Conservation (phyloP, 2,888 invertebrate species). For the Tuta absoluta region DNA sequence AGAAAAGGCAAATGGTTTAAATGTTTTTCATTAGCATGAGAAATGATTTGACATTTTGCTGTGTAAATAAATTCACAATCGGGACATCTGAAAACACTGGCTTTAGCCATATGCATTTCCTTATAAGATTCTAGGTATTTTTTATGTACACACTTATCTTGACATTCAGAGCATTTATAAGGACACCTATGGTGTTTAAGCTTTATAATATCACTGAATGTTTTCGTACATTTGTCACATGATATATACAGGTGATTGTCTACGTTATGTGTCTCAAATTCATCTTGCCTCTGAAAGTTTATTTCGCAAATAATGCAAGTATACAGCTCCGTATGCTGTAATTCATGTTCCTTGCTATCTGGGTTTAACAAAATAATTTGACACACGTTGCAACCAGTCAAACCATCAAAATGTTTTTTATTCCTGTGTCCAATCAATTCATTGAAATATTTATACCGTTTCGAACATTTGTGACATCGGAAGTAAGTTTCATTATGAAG, state of each 20-base stretch:
- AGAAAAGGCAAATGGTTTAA: conserved; percentile 57
- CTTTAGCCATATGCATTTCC: conserved; percentile 49
- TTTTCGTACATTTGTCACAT: conserved; percentile 13
- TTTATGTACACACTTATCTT: conserved; percentile 54
- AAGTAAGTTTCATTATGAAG: conserved; percentile 8
- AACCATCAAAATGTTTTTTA: not conserved
- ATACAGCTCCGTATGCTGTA: not conserved
- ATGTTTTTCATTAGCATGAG: conserved; percentile 58
- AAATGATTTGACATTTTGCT: conserved; percentile 53
- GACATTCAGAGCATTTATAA: conserved; percentile 47
- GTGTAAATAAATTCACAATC: conserved; percentile 57
- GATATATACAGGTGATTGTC: not conserved
- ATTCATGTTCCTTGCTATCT: conserved; percentile 14
- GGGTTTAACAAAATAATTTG: conserved; percentile 19
- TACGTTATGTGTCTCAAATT: not conserved
- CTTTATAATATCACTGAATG: not conserved
- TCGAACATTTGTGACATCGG: conserved; percentile 15
- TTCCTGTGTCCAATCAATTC: conserved; percentile 21
- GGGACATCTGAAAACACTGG: conserved; percentile 46
- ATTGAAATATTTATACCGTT: conserved; percentile 13
- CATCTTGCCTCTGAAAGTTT: not conserved
- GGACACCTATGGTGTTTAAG: conserved; percentile 32
- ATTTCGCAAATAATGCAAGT: conserved; percentile 2
- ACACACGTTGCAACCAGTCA: conserved; percentile 9
- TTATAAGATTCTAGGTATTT: conserved; percentile 53